phyloP scores from a whole-genome alignment of 2,797 vertebrate species.

The Cyclopterus lumpus region DNA sequence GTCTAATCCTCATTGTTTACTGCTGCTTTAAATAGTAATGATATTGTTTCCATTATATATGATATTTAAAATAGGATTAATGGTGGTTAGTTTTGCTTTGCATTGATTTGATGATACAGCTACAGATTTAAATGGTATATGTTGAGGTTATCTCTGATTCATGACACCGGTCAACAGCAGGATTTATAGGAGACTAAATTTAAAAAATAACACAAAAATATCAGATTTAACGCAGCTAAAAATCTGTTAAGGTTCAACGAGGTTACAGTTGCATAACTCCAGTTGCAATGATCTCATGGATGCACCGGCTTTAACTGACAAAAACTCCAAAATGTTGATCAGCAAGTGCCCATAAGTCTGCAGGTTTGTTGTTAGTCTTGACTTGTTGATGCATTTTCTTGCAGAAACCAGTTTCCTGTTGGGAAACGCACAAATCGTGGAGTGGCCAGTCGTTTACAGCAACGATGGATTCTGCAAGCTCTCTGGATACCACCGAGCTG shows the following conservation, averaged over 20 bases:
- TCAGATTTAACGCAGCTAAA: neutral
- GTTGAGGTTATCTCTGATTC: neutral
- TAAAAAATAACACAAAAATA: neutral
- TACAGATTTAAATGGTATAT: neutral
- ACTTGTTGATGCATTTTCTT: slow-evolving; percentile 33
- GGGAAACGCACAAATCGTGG: slow-evolving; percentile 97
- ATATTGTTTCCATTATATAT: slow-evolving; percentile 3
- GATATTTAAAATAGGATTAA: neutral
- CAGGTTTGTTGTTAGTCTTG: neutral
- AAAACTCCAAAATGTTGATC: neutral
- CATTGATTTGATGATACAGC: neutral
- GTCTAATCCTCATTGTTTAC: slow-evolving; percentile 28
- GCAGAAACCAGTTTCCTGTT: slow-evolving; percentile 97
- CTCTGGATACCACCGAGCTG: slow-evolving; percentile 96
- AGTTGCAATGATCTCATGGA: neutral
- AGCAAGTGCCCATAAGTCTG: neutral
- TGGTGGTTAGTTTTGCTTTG: neutral
- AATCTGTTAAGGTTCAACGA: neutral
- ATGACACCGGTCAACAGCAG: neutral
- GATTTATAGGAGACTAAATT: neutral
- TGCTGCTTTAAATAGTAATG: slow-evolving; percentile 37
- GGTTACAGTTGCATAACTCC: neutral
- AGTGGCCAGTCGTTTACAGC: slow-evolving; percentile 98
- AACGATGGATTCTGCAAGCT: slow-evolving; percentile 99
- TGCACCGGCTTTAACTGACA: neutral